A percentile compares a stretch with the other conserved stretches of the same genome.
Evolutionary conservation across 1,140 invertebrate species (phyloP).

Genomic region (Anoplolepis gracilipes): DNA sequence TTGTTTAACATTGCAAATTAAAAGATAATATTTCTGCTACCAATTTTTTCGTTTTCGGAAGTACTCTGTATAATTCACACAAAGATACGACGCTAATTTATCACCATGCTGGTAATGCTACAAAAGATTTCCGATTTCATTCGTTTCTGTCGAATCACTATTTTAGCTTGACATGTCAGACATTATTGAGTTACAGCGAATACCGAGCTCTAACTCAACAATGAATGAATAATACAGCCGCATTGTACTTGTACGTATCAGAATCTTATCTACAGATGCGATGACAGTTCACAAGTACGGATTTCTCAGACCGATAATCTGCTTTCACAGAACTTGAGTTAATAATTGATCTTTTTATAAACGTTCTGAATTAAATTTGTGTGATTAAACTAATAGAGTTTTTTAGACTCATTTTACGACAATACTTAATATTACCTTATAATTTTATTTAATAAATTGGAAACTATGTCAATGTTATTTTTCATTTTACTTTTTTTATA

Average conservation of each 20-base stretch:
- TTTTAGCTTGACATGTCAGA: not conserved
- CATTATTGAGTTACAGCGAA: no score
- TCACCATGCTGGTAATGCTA: not conserved
- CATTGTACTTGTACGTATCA: not conserved
- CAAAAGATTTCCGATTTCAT: not conserved
- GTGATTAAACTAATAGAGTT: not conserved
- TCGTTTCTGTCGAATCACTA: conserved; percentile 15
- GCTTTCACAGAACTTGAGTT: not conserved
- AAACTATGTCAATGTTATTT: not conserved
- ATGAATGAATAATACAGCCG: not conserved
- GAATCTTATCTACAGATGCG: not conserved
- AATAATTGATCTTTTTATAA: not conserved
- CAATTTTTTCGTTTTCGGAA: not conserved
- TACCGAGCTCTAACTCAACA: not conserved
- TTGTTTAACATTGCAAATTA: not conserved
- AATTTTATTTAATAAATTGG: not conserved
- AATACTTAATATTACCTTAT: not conserved
- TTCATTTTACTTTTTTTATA: not conserved
- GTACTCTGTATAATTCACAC: not conserved
- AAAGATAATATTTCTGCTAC: not conserved
- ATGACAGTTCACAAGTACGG: not conserved
- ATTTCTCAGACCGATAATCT: not conserved
- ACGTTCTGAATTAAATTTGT: not conserved
- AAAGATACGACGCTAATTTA: not conserved
- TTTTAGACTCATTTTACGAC: not conserved